phyloP scores from a whole-genome alignment of 2,113 vertebrate species.

The Galbula dea region DNA sequence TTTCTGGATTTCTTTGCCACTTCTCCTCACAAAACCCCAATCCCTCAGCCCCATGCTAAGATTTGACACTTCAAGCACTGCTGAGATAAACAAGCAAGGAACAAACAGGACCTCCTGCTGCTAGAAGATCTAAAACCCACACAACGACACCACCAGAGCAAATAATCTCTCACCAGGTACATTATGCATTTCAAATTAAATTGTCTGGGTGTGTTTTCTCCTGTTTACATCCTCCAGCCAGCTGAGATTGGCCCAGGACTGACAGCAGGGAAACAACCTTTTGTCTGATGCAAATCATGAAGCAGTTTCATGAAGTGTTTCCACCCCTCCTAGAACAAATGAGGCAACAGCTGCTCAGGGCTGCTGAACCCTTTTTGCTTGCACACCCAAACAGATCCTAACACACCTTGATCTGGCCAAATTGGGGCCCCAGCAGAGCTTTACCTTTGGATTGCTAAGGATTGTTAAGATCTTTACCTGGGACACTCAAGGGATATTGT shows the following conservation, averaged over 20 bases:
- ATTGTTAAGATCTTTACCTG: background rate
- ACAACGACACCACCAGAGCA: background rate
- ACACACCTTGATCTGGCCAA: background rate
- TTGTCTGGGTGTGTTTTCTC: slow-evolving; percentile 16
- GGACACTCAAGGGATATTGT: background rate
- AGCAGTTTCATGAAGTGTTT: slow-evolving; percentile 45
- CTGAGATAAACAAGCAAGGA: slow-evolving; percentile 12
- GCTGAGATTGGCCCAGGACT: slow-evolving; percentile 24
- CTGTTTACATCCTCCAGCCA: slow-evolving; percentile 19
- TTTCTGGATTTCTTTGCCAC: background rate
- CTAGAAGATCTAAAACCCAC: background rate
- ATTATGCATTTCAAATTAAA: slow-evolving; percentile 23
- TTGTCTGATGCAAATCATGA: slow-evolving; percentile 37
- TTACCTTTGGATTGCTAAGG: background rate
- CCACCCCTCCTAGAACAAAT: slow-evolving; percentile 1
- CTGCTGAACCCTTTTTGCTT: background rate
- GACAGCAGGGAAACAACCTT: slow-evolving; percentile 30
- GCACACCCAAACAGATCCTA: background rate
- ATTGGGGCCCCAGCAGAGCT: background rate
- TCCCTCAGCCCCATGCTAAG: background rate
- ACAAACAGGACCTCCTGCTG: background rate
- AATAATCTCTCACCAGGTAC: slow-evolving; percentile 40
- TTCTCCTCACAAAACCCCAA: background rate
- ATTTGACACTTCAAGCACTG: background rate
- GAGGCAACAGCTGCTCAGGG: slow-evolving; percentile 10